These are phyloP conservation scores for Pegoplata infirma DNA, from an alignment of 2,888 invertebrate genomes.

Conservation along the genomic window DNA sequence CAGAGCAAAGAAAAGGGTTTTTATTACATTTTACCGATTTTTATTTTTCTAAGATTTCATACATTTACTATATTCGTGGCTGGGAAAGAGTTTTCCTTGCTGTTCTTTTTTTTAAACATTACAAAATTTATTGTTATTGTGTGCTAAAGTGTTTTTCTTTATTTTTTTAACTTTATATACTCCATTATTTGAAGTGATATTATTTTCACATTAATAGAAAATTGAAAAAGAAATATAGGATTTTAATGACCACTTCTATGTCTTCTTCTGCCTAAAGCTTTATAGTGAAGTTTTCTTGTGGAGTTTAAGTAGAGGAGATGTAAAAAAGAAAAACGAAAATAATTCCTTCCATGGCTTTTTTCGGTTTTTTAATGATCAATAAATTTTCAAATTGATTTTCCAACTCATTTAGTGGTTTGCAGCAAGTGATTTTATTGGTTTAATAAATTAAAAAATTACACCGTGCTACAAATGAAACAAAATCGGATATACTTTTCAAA, in stretches of 20 bases:
- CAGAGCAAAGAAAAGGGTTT: neutral
- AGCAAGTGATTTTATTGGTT: neutral
- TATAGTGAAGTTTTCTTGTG: neutral
- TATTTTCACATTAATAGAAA: constrained; percentile 58
- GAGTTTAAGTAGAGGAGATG: neutral
- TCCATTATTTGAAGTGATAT: constrained; percentile 34
- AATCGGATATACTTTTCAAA: too few relatives aligned
- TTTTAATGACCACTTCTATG: constrained; percentile 59
- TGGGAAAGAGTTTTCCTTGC: neutral
- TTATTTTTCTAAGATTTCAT: neutral
- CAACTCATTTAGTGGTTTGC: neutral
- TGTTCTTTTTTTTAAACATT: neutral
- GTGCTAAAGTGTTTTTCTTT: constrained; percentile 31
- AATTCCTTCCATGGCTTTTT: neutral
- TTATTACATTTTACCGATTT: constrained; percentile 6
- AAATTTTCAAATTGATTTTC: constrained; percentile 22
- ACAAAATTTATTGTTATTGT: constrained; percentile 55
- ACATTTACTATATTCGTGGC: neutral
- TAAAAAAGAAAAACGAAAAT: neutral
- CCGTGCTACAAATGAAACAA: too few relatives aligned
- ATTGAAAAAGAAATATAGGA: constrained; percentile 48
- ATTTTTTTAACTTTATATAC: neutral
- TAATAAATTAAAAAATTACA: too few relatives aligned
- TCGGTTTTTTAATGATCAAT: constrained; percentile 15
- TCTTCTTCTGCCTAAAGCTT: constrained; percentile 4